Evolutionary conservation across 2,113 vertebrate genomes (phyloP).

Genomic region (Notarius quadriscutis): DNA sequence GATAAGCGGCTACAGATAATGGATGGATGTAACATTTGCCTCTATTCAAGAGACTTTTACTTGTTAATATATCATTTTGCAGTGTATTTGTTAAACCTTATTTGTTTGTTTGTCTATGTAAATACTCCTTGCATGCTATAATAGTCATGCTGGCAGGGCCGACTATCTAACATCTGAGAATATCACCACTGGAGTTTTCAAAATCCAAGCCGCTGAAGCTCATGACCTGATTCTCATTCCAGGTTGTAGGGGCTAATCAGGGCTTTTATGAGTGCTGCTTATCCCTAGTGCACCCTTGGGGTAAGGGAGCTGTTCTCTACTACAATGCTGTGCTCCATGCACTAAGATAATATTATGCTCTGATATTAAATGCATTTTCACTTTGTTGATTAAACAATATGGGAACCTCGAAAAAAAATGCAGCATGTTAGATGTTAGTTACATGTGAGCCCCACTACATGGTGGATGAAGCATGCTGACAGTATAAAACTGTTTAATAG

Average conservation of each 20-base stretch:
- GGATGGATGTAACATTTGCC: not conserved
- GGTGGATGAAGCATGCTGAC: constrained; percentile 13
- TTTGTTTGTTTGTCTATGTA: not conserved
- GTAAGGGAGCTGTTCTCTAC: not conserved
- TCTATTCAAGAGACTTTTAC: not conserved
- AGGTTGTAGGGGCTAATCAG: constrained; percentile 28
- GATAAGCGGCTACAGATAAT: no score
- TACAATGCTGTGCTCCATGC: not conserved
- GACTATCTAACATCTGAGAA: not conserved
- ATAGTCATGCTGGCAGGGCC: not conserved
- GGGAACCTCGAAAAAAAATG: not conserved
- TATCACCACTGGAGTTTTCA: not conserved
- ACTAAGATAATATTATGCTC: not conserved
- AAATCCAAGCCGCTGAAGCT: not conserved
- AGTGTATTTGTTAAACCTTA: not conserved
- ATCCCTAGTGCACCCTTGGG: constrained; percentile 17
- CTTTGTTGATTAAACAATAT: constrained; percentile 7
- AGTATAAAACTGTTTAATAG: constrained; percentile 29
- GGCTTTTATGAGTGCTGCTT: constrained; percentile 21
- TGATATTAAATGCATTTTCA: not conserved
- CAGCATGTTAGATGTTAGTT: not conserved
- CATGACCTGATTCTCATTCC: constrained; percentile 13
- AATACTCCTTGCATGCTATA: not conserved
- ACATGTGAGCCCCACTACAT: not conserved
- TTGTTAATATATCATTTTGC: not conserved